These are phyloP conservation scores for Paguma larvata DNA, from an alignment of 2,797 vertebrate species.

Conservation along the genomic window DNA sequence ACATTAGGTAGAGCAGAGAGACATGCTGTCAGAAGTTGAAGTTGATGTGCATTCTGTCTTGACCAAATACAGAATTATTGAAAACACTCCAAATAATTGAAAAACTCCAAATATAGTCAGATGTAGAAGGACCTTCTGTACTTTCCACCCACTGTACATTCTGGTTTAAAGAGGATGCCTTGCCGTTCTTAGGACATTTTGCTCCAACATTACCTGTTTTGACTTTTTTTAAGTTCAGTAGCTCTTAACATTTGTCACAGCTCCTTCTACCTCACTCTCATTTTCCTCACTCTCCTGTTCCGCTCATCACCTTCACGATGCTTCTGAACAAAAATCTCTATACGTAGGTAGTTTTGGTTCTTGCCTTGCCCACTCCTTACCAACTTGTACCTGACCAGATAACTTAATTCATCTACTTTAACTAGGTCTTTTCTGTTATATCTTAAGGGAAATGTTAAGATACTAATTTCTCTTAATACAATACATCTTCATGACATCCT, in stretches of 20 bases:
- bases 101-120: slow-evolving; percentile 41
- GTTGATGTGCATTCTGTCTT: slow-evolving; percentile 37
- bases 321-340: slow-evolving; percentile 33
- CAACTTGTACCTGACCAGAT: slow-evolving; percentile 28
- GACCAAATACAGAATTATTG: slow-evolving; percentile 30
- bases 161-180: neutral
- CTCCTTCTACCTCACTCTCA: slow-evolving; percentile 25
- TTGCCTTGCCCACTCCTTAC: neutral
- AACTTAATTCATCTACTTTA: slow-evolving; percentile 41
- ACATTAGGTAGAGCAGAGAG: slow-evolving; percentile 35
- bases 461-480: slow-evolving; percentile 38
- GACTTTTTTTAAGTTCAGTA: slow-evolving; percentile 13
- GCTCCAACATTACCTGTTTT: slow-evolving; percentile 12
- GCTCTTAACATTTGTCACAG: slow-evolving; percentile 51
- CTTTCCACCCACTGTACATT: neutral
- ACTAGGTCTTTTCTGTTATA: neutral
- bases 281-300: slow-evolving; percentile 44
- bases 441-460: slow-evolving; percentile 46
- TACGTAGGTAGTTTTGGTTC: slow-evolving; percentile 3
- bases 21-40: slow-evolving; percentile 34
- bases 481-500: neutral
- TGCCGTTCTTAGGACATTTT: slow-evolving; percentile 57
- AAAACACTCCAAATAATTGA: slow-evolving; percentile 26
- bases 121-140: slow-evolving; percentile 33
- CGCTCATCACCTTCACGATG: slow-evolving; percentile 15